A percentile compares a stretch with the other conserved stretches of the same genome.
phyloP scores from a whole-genome alignment of 2,113 vertebrate species.

The Morone chrysops region DNA sequence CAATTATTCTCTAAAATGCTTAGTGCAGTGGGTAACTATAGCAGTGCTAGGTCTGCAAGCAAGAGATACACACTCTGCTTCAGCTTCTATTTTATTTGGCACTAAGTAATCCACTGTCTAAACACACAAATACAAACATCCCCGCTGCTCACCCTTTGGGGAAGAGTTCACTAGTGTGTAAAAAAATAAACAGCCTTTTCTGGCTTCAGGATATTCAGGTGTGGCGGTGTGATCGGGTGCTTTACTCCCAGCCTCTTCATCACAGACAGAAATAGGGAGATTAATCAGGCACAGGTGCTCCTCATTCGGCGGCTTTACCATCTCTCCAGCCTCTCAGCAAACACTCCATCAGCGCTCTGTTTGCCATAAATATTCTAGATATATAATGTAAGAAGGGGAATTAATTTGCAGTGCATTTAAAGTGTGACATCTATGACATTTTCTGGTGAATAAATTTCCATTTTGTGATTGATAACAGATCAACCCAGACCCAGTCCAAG shows the following conservation, averaged over 20 bases:
- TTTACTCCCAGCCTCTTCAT: slow-evolving; percentile 51
- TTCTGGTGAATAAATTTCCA: slow-evolving; percentile 67
- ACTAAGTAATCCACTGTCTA: slow-evolving; percentile 60
- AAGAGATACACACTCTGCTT: slow-evolving; percentile 33
- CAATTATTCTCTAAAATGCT: slow-evolving; percentile 32
- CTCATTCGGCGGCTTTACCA: slow-evolving; percentile 64
- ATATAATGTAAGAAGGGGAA: slow-evolving; percentile 49
- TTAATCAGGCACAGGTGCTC: slow-evolving; percentile 77
- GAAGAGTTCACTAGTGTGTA: slow-evolving; percentile 48
- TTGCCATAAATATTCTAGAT: slow-evolving; percentile 71
- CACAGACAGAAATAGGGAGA: slow-evolving; percentile 61
- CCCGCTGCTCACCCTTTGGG: slow-evolving; percentile 44
- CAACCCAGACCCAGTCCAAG: neutral
- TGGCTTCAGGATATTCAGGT: slow-evolving; percentile 64
- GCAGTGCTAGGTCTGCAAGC: slow-evolving; percentile 29
- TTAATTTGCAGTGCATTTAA: slow-evolving; percentile 65
- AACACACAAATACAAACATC: slow-evolving; percentile 53
- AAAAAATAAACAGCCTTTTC: slow-evolving; percentile 43
- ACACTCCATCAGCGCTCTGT: slow-evolving; percentile 67
- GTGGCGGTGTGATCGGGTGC: slow-evolving; percentile 46
- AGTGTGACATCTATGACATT: slow-evolving; percentile 67
- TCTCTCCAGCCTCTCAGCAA: slow-evolving; percentile 60
- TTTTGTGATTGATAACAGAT: slow-evolving; percentile 68
- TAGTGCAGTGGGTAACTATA: slow-evolving; percentile 22
- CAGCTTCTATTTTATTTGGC: slow-evolving; percentile 38